phyloP scores from a whole-genome alignment of 2,113 vertebrate genomes.

The Monopterus albus region DNA sequence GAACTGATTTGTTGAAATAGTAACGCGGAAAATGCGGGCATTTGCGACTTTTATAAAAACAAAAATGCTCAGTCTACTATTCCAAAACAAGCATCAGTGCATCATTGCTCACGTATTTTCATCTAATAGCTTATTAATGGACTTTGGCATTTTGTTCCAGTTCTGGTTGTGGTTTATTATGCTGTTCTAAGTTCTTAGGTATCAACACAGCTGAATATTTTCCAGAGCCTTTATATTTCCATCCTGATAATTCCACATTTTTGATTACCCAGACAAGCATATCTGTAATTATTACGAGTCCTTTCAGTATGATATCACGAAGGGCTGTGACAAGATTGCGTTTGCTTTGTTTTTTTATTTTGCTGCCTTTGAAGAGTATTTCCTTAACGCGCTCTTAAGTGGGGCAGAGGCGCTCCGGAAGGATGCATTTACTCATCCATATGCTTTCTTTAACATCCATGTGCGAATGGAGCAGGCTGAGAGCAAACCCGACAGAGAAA shows the following conservation, averaged over 20 bases:
- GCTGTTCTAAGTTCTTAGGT: not conserved
- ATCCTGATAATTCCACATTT: not conserved
- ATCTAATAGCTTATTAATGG: not conserved
- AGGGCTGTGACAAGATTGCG: not conserved
- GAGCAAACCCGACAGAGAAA: conserved; percentile 32
- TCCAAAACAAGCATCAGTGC: not conserved
- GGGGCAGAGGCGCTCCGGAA: conserved; percentile 73
- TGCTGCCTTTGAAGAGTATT: conserved; percentile 45
- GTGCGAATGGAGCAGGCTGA: conserved; percentile 43
- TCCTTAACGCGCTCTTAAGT: conserved; percentile 67
- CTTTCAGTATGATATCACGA: not conserved
- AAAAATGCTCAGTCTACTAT: not conserved
- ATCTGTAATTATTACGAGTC: too few species aligned
- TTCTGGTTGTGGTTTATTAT: not conserved
- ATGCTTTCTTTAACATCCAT: conserved; percentile 71
- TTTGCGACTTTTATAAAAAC: conserved; percentile 20
- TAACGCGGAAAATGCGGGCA: not conserved
- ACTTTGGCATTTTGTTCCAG: conserved; percentile 8
- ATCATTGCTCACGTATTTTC: conserved; percentile 2
- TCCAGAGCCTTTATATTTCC: not conserved
- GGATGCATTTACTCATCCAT: conserved; percentile 80
- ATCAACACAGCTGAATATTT: not conserved
- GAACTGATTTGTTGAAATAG: not conserved
- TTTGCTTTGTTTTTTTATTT: conserved; percentile 30
- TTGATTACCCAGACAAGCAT: not conserved